Base-by-base conservation (phyloP, 1,140 invertebrate genomes). In the Rhynchophorus ferrugineus region DNA sequence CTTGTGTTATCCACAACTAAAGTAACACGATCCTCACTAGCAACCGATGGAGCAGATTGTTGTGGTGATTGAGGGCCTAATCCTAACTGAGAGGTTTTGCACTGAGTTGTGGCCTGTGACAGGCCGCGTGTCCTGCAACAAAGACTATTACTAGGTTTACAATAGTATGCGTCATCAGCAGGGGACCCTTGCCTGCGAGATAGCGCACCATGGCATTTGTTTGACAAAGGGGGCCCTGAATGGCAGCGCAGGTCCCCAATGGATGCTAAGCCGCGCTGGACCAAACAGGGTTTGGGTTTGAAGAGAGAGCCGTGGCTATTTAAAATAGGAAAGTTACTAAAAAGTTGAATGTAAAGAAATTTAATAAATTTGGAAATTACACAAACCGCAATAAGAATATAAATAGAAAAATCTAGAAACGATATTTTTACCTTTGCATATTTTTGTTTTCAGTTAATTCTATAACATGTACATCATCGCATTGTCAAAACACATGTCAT, bases 1-100 rank as follows among this genome's bases (percentile, higher is more conserved):
- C 92, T 76, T 0, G 92, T 94, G 57, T 91, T 92, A 67, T 97
- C 94, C 3, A 97, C 94, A 13, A 97, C 84, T 18, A 97, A 75
- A 1, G 91, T 95, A 16, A 97, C 84, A 36, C 86, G 70, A 58
- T 90, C 87, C 48, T 89, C 85, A 38, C 76, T 76, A 5, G 48
- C 61, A 61, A 39, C 59, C 60, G 50, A 42, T 49, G 13, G 58
- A 52, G 57, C 0, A 39, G 19, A 13, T 39, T 44, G 53, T 41
- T 44, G 53, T 54, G 69, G 69, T 43, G 64, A 64, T n/a, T 36
- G 54, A 19, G 41, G 50, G 9, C 36, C 44, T 29, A 29, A 52
- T 11, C 22, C 57, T 20, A 9, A 14, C n/a, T 39, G 44, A 21
- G 14, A 44, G 34, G 22, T 19, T 21, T 59, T 50, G 29, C 2